phyloP scores from a whole-genome alignment of 2,113 vertebrate genomes.

The Acrocephalus arundinaceus region DNA sequence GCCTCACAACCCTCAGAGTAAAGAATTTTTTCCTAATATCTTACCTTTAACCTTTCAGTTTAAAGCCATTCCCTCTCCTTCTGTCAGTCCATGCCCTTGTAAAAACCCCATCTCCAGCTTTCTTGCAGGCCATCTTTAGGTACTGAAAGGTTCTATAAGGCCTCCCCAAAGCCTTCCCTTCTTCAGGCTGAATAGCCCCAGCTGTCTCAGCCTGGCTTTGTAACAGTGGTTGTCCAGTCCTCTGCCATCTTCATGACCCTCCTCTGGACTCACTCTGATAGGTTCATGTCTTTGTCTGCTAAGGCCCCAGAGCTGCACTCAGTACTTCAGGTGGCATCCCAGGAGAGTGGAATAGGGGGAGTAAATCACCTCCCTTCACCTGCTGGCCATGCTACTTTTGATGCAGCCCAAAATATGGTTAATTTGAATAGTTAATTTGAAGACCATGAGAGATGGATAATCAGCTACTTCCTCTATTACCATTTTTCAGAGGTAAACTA shows the following conservation, averaged over 20 bases:
- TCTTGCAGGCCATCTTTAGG: not conserved
- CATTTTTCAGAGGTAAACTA: not conserved
- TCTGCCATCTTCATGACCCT: not conserved
- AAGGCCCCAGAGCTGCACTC: not conserved
- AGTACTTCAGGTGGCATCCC: not conserved
- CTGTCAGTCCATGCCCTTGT: not conserved
- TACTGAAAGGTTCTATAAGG: not conserved
- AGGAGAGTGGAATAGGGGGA: not conserved
- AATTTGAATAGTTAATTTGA: not conserved
- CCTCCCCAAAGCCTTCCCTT: not conserved
- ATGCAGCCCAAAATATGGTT: not conserved
- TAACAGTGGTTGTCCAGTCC: not conserved
- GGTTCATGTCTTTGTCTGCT: not conserved
- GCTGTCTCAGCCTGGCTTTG: not conserved
- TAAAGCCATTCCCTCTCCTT: not conserved
- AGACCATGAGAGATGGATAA: not conserved
- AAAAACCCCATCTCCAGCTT: not conserved
- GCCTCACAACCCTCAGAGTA: not conserved
- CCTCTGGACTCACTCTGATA: not conserved
- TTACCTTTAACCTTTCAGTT: not conserved
- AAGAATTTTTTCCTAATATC: not conserved
- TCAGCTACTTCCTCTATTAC: not conserved
- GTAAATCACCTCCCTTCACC: not conserved
- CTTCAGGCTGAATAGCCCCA: not conserved
- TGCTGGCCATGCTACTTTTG: not conserved